Base-by-base conservation (phyloP, 2,888 invertebrate species). In the Caenorhabditis parvicauda region DNA sequence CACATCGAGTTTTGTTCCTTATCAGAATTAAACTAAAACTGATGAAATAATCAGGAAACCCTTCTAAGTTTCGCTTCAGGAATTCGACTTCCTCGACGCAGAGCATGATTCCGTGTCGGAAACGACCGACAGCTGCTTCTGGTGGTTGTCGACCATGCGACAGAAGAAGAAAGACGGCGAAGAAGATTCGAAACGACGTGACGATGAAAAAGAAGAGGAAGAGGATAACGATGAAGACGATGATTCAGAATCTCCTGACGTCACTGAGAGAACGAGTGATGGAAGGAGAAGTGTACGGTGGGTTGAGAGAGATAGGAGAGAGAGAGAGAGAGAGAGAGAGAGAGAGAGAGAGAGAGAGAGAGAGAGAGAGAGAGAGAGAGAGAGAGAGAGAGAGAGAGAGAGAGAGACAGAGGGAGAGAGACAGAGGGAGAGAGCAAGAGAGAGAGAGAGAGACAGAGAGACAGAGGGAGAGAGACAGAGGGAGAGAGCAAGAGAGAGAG, bases 41-140 rank as follows among this genome's bases (percentile, higher is more conserved):
- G n/a, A n/a, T n/a, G n/a, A n/a, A n/a, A n/a, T n/a, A n/a, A n/a
- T n/a, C n/a, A n/a, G n/a, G n/a, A n/a, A n/a, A n/a, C n/a, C n/a
- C n/a, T n/a, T n/a, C n/a, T n/a, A n/a, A n/a, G n/a, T n/a, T n/a
- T n/a, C n/a, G 14, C 21, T 43, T 3, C 21, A 29, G 42, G 95
- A 95, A 84, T 98, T 98, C 82, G 98, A 98, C 84, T 98, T 98
- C 83, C 86, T 98, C 70, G 96, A 96, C 82, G 95, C 95, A 80
- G 96, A 98, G 83, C 89, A 92, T 77, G 96, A 98, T 83, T 94
- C 94, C 81, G 81, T 72, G 1, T 74, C 73, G 7, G 77, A 81
- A 51, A 78, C 80, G 17, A 74, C 79, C 1, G 81, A 81, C 29
- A 71, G 70, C 19, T 81, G 81, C 55, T 81, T 81, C 62, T 81